These are phyloP conservation scores for Euclidia mi DNA, from an alignment of 2,888 invertebrate genomes.

Conservation along the genomic window DNA sequence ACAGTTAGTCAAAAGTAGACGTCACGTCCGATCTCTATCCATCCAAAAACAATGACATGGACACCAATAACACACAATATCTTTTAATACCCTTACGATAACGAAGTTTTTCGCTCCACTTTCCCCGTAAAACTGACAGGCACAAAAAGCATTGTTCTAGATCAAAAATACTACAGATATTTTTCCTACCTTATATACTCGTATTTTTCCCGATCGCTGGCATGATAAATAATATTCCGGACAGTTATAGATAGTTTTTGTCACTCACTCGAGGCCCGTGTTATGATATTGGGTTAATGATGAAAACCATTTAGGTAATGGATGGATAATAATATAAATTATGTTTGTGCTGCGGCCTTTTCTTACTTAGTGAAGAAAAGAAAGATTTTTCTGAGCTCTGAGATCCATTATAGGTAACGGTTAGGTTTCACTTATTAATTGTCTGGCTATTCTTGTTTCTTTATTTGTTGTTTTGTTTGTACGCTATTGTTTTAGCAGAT, in stretches of 20 bases:
- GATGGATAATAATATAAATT: slow-evolving; percentile 54
- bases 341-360: slow-evolving; percentile 26
- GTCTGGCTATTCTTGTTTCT: too few species aligned
- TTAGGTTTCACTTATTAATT: slow-evolving; percentile 8
- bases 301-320: slow-evolving; percentile 52
- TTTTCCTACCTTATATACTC: slow-evolving; percentile 5
- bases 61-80: too few species aligned
- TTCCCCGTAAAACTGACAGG: not conserved
- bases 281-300: slow-evolving; percentile 51
- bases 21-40: too few species aligned
- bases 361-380: slow-evolving; percentile 5
- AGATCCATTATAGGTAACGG: slow-evolving; percentile 8
- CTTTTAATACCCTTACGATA: too few species aligned
- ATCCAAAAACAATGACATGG: too few species aligned
- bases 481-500: too few species aligned
- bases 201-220: slow-evolving; percentile 13
- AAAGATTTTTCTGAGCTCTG: not conserved
- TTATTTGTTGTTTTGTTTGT: too few species aligned
- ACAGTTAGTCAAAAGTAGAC: too few species aligned
- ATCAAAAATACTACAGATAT: slow-evolving; percentile 2
- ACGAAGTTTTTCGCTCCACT: not conserved
- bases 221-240: slow-evolving; percentile 31
- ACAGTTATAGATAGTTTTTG: slow-evolving; percentile 60
- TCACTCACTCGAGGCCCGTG: slow-evolving; percentile 35
- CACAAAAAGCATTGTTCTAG: slow-evolving; percentile 3